Percentiles rank a stretch among this genome's conserved stretches.
phyloP scores from a whole-genome alignment of 2,888 invertebrate genomes.

The Cordilura impudica region DNA sequence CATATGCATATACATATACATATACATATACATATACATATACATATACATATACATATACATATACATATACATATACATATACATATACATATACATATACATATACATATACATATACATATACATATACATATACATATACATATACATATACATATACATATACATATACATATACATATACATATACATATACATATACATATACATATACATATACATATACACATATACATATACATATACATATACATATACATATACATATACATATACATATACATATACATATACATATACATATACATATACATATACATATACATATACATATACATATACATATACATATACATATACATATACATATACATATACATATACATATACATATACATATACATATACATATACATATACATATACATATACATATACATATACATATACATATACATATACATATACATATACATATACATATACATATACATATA shows the following conservation, averaged over 20 bases:
- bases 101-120: not conserved
- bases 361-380: not conserved
- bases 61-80: not conserved
- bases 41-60: not conserved
- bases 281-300: not conserved
- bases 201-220: not conserved
- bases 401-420: not conserved
- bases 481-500: too few species aligned
- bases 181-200: not conserved
- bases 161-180: not conserved
- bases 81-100: not conserved
- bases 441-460: not conserved
- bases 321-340: not conserved
- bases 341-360: not conserved
- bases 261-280: not conserved
- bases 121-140: not conserved
- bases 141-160: not conserved
- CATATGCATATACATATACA: not conserved
- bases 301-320: not conserved
- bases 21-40: not conserved
- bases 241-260: not conserved
- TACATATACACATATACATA: not conserved
- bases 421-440: not conserved
- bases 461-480: not conserved
- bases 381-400: not conserved